A percentile compares a stretch with the other conserved stretches of the same genome.
These are phyloP conservation scores for Platichthys stellatus DNA, from an alignment of 2,113 vertebrate genomes.

Conservation along the genomic window DNA sequence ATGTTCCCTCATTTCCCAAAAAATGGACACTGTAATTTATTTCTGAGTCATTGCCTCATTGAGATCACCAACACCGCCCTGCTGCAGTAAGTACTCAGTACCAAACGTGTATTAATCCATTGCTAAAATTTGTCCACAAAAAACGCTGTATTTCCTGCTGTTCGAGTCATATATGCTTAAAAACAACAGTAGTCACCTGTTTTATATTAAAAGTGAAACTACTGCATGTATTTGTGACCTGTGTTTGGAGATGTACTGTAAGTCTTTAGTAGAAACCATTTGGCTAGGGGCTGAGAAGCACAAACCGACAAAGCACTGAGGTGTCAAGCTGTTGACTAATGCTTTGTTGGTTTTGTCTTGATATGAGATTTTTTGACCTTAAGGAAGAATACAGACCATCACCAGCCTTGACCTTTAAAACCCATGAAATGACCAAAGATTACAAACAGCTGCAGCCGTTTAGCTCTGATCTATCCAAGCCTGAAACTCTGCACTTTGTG, in stretches of 20 bases:
- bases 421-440: constrained; percentile 4
- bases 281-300: background rate
- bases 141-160: background rate
- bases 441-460: background rate
- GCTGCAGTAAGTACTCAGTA: background rate
- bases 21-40: background rate
- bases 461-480: background rate
- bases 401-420: background rate
- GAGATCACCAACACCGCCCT: background rate
- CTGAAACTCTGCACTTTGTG: background rate
- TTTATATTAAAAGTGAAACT: background rate
- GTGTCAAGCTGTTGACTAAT: background rate
- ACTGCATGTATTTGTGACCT: background rate
- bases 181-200: background rate
- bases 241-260: background rate
- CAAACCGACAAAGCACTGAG: background rate
- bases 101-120: constrained; percentile 8
- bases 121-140: background rate
- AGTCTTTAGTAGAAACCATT: background rate
- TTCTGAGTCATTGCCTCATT: background rate
- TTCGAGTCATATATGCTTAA: background rate
- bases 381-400: background rate
- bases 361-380: background rate
- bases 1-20: background rate
- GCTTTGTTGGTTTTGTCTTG: background rate